phyloP scores from a whole-genome alignment of 2,888 invertebrate genomes.

The Diaprepes abbreviatus region DNA sequence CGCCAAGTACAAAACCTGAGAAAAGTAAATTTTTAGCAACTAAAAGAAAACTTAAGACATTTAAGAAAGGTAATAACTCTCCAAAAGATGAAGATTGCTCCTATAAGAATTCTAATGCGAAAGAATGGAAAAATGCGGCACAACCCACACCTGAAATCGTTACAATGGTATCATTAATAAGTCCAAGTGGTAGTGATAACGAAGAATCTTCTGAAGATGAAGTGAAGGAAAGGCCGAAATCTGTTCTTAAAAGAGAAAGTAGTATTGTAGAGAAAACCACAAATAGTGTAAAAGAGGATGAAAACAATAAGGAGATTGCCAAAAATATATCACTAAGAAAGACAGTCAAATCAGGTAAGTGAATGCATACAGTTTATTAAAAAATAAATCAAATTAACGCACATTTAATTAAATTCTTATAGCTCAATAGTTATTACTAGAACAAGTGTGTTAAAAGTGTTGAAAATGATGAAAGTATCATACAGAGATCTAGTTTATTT shows the following conservation, averaged over 20 bases:
- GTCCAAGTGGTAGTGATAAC: constrained; percentile 76
- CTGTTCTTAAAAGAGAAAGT: constrained; percentile 46
- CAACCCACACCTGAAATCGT: constrained; percentile 68
- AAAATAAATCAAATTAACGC: too few relatives aligned
- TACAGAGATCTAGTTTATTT: too few relatives aligned
- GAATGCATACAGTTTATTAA: neutral
- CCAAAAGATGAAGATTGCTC: constrained; percentile 49
- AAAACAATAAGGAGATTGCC: constrained; percentile 51
- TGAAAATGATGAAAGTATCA: too few relatives aligned
- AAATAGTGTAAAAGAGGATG: constrained; percentile 43
- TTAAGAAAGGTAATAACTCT: constrained; percentile 48
- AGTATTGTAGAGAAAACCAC: constrained; percentile 33
- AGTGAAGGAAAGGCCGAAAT: constrained; percentile 47
- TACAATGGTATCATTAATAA: constrained; percentile 76
- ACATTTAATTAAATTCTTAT: too few relatives aligned
- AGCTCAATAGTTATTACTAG: too few relatives aligned
- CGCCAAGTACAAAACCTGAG: constrained; percentile 55
- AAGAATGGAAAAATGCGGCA: constrained; percentile 55
- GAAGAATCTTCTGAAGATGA: constrained; percentile 69
- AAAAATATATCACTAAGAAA: constrained; percentile 62
- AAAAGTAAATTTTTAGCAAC: constrained; percentile 55
- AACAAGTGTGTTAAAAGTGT: too few relatives aligned
- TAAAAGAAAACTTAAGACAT: constrained; percentile 60
- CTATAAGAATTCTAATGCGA: constrained; percentile 50
- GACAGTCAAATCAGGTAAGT: constrained; percentile 65